phyloP scores from a whole-genome alignment of 1,140 invertebrate genomes.

The Drosophila ogumai region DNA sequence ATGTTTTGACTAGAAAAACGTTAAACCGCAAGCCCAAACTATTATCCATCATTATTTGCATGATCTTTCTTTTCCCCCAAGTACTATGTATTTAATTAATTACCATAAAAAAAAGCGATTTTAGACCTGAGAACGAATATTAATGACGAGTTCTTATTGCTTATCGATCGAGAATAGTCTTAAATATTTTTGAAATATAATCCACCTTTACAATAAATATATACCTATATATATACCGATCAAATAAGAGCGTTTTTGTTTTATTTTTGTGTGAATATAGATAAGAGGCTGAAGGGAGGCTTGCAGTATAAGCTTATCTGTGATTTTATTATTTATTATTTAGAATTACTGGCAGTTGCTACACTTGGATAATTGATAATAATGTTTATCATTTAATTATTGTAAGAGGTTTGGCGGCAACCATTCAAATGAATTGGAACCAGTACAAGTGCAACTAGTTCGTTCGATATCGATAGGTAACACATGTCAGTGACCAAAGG shows the following conservation, averaged over 20 bases:
- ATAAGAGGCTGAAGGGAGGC: background rate
- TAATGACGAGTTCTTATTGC: conserved; percentile 15
- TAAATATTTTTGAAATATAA: conserved; percentile 53
- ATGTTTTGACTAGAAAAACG: conserved; percentile 40
- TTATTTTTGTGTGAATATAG: background rate
- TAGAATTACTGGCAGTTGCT: background rate
- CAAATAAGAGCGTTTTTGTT: background rate
- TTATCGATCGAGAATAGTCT: conserved; percentile 39
- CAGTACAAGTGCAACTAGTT: background rate
- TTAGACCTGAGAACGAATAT: conserved; percentile 23
- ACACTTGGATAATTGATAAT: no score
- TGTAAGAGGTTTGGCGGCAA: background rate
- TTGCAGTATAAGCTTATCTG: background rate
- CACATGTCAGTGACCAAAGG: no score
- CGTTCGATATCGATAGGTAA: background rate
- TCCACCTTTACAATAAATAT: conserved; percentile 43
- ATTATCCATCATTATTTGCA: conserved; percentile 35
- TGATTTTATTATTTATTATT: background rate
- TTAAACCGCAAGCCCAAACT: conserved; percentile 5
- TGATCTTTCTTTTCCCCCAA: conserved; percentile 35
- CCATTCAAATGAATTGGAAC: background rate
- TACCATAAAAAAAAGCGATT: conserved; percentile 13
- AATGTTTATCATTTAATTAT: no score
- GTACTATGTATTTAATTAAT: conserved; percentile 27
- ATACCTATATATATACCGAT: conserved; percentile 15